Percentiles rank a stretch among this genome's conserved stretches.
Evolutionary conservation across 37 sponge, comb jelly and placozoan genomes (phyloP).

Genomic region (Haliclona indistincta): DNA sequence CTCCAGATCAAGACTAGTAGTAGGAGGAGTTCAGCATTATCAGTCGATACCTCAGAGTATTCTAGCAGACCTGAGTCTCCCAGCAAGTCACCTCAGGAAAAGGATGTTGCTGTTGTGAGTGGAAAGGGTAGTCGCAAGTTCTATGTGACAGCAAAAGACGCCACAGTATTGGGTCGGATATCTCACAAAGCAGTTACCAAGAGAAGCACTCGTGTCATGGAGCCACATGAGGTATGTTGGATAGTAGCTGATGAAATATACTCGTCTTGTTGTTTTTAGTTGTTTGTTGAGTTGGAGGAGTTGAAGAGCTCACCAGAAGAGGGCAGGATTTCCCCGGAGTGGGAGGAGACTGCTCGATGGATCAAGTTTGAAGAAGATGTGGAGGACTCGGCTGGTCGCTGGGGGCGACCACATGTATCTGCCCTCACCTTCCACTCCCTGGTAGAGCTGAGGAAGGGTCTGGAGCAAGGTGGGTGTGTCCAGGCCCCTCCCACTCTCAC

Average conservation of each 20-base stretch:
- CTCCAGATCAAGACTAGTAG: no score
- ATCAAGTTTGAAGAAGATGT: constrained; percentile 95
- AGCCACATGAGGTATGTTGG: constrained; percentile 48
- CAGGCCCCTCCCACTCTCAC: not conserved
- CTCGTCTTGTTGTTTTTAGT: constrained; percentile 10
- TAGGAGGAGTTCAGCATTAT: no score
- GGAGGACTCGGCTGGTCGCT: constrained; percentile 74
- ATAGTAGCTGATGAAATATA: not conserved
- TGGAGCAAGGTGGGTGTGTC: constrained; percentile 52
- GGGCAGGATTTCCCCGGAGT: constrained; percentile 49
- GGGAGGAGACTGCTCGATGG: constrained; percentile 95
- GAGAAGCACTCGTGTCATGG: constrained; percentile 8
- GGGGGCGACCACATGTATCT: constrained; percentile 88
- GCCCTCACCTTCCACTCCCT: constrained; percentile 77
- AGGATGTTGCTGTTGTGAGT: not conserved
- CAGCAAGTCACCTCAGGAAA: not conserved
- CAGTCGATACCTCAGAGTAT: no score
- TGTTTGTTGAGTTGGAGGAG: constrained; percentile 74
- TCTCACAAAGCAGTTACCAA: constrained; percentile 21
- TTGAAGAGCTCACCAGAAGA: not conserved
- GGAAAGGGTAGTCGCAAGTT: not conserved
- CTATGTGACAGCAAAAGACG: constrained; percentile 33
- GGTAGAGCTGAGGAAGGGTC: constrained; percentile 49
- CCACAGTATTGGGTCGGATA: constrained; percentile 37
- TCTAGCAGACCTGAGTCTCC: not conserved